These are phyloP conservation scores for Pollenia amentaria DNA, from an alignment of 2,888 invertebrate genomes.

Conservation along the genomic window DNA sequence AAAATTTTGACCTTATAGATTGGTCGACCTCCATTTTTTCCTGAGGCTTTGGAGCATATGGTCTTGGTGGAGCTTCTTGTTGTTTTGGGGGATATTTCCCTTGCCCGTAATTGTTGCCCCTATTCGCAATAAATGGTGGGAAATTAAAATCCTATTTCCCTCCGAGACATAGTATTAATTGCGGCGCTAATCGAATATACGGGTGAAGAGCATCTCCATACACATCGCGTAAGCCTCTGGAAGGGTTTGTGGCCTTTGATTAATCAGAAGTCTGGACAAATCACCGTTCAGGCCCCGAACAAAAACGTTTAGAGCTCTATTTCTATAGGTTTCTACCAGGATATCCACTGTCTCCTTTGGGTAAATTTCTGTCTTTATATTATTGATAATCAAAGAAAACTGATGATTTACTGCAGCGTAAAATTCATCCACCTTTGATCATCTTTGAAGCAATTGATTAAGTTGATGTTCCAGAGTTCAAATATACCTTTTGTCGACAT, in stretches of 20 bases:
- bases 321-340: not conserved
- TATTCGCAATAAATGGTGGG: no score
- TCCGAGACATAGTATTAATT: not conserved
- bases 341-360: not conserved
- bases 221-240: conserved; percentile 3
- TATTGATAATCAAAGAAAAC: not conserved
- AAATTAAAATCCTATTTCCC: not conserved
- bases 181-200: not conserved
- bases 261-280: not conserved
- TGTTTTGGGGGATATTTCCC: no score
- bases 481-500: no score
- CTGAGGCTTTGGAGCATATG: no score
- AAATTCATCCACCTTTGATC: no score
- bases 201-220: conserved; percentile 15
- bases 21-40: no score
- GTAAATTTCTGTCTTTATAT: not conserved
- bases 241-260: not conserved
- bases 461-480: no score
- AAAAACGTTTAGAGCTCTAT: not conserved
- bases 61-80: no score
- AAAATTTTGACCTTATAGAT: no score
- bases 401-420: no score
- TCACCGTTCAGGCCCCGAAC: not conserved
- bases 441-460: no score
- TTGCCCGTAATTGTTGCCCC: no score